A percentile compares a stretch with the other conserved stretches of the same genome.
phyloP scores from a whole-genome alignment of 2,888 invertebrate genomes.

The Ochlodes sylvanus region DNA sequence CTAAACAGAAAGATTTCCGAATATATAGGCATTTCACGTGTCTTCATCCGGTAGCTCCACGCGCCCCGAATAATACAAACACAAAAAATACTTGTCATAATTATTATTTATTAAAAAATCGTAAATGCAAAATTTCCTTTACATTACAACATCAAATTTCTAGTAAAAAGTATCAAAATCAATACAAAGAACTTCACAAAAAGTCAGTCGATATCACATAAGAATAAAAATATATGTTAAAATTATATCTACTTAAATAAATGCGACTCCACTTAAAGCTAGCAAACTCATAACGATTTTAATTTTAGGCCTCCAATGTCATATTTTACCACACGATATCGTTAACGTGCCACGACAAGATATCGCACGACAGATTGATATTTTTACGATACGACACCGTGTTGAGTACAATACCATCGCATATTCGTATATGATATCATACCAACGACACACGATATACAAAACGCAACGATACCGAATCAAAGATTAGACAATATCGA shows the following conservation, averaged over 20 bases:
- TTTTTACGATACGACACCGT: too few species aligned
- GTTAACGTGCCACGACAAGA: too few species aligned
- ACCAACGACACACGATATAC: too few species aligned
- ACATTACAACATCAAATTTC: constrained; percentile 26
- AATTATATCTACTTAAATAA: constrained; percentile 1
- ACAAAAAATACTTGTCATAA: constrained; percentile 38
- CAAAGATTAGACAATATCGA: too few species aligned
- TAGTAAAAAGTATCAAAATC: constrained; percentile 48
- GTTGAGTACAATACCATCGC: too few species aligned
- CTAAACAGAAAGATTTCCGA: too few species aligned
- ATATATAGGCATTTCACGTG: too few species aligned
- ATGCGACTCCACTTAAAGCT: constrained; percentile 15
- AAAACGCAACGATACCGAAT: too few species aligned
- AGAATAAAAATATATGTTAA: constrained; percentile 34
- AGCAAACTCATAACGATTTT: constrained; percentile 6
- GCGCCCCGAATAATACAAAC: background rate
- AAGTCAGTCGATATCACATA: constrained; percentile 57
- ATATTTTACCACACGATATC: background rate
- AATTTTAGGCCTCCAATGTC: background rate
- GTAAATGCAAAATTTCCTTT: constrained; percentile 53
- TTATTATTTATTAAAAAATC: constrained; percentile 54
- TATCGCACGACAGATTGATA: too few species aligned
- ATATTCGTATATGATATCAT: too few species aligned
- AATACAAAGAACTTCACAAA: constrained; percentile 43
- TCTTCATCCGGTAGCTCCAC: background rate